Evolutionary conservation across 2,113 vertebrate genomes (phyloP), one percentile per base, ranked within the genome.

Genomic region (Rattus rattus): DNA sequence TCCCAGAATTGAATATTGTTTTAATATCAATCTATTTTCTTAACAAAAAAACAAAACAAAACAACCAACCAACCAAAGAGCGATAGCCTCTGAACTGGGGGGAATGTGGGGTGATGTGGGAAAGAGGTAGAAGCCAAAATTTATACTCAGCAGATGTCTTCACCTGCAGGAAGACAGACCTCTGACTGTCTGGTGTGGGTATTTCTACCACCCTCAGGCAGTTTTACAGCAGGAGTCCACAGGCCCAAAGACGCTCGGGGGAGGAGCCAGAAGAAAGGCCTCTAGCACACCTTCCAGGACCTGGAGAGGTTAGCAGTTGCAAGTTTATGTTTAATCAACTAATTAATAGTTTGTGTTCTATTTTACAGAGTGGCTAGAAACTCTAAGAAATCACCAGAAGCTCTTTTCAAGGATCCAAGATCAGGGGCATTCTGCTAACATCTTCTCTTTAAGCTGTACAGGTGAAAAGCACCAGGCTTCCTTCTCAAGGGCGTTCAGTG

Each of bases 1-100:
- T 73, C 39, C 87, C 83, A 87, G 52, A 88, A 85, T 88, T 96
- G 84, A 95, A 95, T 88, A 92, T 39, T 93, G 63, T 80, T 94
- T 93, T 84, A 83, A 65, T 39, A 36, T 80, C 79, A 94, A 54
- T 30, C 26, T 47, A 56, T 56, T 88, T 94, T 90, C 77, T 43
- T 73, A 73, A 43, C 43, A 43, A 43, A n/a, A 13, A 76, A 94
- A 69, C n/a, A 54, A 16, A 17, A 43, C 43, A 43, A 43, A 43
- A 43, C 43, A 43, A 43, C 43, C 43, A 43, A 43, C 43, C 43
- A 43, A 43, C 43, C 43, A 43, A 43, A 43, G 43, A 43, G 43
- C 69, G 81, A 36, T 30, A 70, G 77, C 36, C 36, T 70, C 81
- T 79, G 95, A 90, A 81, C 85, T 49, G 26, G 70, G 14, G 26